Conservation (phyloP, 2,113 vertebrate species). For the Antechinus stuartii region DNA sequence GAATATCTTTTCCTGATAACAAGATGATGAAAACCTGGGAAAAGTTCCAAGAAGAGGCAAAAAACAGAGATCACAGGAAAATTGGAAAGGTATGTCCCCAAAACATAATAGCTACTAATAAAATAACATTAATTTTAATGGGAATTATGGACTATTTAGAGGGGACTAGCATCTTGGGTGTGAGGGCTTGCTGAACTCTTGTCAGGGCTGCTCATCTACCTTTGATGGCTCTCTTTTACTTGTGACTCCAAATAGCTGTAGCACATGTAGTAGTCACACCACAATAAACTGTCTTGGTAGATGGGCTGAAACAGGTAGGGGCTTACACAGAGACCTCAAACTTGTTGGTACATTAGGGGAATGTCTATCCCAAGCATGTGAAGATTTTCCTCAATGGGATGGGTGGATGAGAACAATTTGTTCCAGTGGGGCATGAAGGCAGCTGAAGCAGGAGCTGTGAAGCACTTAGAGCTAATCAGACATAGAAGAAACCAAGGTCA, state of each 20-base stretch:
- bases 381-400: background rate
- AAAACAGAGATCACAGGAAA: constrained; percentile 85
- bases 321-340: background rate
- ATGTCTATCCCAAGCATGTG: background rate
- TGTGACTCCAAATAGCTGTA: background rate
- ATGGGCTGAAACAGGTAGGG: background rate
- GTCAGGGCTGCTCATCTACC: background rate
- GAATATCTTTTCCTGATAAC: constrained; percentile 87
- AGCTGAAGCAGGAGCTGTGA: background rate
- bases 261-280: background rate
- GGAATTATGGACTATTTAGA: background rate
- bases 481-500: background rate
- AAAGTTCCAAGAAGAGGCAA: constrained; percentile 86
- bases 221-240: background rate
- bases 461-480: background rate
- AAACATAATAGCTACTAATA: rapidly evolving
- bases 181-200: background rate
- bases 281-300: background rate
- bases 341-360: background rate
- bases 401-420: background rate
- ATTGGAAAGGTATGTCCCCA: constrained; percentile 83
- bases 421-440: background rate
- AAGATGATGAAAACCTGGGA: constrained; percentile 88
- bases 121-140: background rate
- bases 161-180: background rate